A percentile compares a stretch with the other conserved stretches of the same genome.
These are phyloP conservation scores for Brachionus plicatilis DNA, from an alignment of 1,140 invertebrate genomes.

Conservation along the genomic window DNA sequence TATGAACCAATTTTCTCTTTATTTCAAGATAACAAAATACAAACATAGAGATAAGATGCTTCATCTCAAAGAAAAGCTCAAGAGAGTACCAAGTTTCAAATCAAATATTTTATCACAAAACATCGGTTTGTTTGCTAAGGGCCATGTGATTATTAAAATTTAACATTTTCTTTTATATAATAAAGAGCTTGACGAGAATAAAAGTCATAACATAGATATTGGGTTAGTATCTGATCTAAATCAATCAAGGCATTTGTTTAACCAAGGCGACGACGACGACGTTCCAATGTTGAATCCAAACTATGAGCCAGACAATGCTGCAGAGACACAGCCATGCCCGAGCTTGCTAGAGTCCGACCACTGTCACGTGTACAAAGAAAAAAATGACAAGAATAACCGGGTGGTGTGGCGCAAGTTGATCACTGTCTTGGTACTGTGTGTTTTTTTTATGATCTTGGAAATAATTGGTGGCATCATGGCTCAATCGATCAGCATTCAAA, in stretches of 20 bases:
- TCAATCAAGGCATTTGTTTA: not conserved
- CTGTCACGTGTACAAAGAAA: not conserved
- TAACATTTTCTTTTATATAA: constrained; percentile 2
- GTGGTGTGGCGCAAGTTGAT: constrained; percentile 59
- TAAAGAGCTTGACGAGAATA: constrained; percentile 4
- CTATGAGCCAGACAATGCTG: not conserved
- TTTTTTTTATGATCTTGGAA: constrained; percentile 88
- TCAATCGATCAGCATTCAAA: constrained; percentile 87
- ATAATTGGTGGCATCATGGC: constrained; percentile 80
- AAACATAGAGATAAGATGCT: constrained; percentile 18
- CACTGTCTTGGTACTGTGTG: constrained; percentile 77
- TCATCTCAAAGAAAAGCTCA: not conserved
- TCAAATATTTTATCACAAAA: constrained; percentile 6
- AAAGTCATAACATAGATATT: not conserved
- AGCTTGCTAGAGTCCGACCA: constrained; percentile 9
- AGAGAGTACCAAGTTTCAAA: not conserved
- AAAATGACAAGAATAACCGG: not conserved
- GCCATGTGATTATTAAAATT: not conserved
- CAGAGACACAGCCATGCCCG: not conserved
- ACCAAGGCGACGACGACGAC: not conserved
- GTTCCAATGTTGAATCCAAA: constrained; percentile 32
- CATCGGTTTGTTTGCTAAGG: not conserved
- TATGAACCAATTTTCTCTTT: not conserved
- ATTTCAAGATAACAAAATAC: not conserved
- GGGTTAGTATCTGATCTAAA: not conserved